Conservation (phyloP, 1,140 invertebrate species). For the Plectrocnemia conspersa region DNA sequence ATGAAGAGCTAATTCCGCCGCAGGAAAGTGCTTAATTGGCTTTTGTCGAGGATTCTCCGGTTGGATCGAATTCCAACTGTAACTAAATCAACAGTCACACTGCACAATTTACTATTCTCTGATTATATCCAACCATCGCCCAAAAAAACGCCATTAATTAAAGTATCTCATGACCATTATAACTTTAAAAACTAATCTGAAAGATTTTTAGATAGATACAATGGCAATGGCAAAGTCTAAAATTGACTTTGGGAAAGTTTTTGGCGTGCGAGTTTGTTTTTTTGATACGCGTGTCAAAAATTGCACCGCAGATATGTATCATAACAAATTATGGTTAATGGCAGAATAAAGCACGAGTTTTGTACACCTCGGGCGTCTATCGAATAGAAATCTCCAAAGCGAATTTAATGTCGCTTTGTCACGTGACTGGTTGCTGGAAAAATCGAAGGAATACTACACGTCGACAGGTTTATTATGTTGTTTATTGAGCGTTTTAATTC, state of each 20-base stretch:
- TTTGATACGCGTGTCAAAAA: constrained; percentile 33
- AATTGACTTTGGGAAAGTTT: not conserved
- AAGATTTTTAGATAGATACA: too few relatives aligned
- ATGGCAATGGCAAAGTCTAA: not conserved
- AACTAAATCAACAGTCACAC: constrained; percentile 3
- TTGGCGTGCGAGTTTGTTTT: not conserved
- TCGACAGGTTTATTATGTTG: constrained; percentile 32
- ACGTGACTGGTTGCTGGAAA: constrained; percentile 26
- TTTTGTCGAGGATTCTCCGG: constrained; percentile 29
- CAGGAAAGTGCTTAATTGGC: constrained; percentile 33
- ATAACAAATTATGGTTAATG: constrained; percentile 33
- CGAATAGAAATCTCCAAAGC: constrained; percentile 23
- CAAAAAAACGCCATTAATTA: too few relatives aligned
- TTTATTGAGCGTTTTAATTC: not conserved
- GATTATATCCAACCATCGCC: too few relatives aligned
- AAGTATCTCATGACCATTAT: too few relatives aligned
- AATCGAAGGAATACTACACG: constrained; percentile 29
- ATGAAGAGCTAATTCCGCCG: constrained; percentile 9
- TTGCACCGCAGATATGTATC: constrained; percentile 31
- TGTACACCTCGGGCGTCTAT: constrained; percentile 23
- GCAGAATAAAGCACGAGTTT: constrained; percentile 28
- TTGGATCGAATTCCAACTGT: constrained; percentile 8
- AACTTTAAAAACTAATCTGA: too few relatives aligned
- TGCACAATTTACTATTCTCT: too few relatives aligned
- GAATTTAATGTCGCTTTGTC: constrained; percentile 27